phyloP scores from a whole-genome alignment of 2,797 vertebrate species.

The Echeneis naucrates region DNA sequence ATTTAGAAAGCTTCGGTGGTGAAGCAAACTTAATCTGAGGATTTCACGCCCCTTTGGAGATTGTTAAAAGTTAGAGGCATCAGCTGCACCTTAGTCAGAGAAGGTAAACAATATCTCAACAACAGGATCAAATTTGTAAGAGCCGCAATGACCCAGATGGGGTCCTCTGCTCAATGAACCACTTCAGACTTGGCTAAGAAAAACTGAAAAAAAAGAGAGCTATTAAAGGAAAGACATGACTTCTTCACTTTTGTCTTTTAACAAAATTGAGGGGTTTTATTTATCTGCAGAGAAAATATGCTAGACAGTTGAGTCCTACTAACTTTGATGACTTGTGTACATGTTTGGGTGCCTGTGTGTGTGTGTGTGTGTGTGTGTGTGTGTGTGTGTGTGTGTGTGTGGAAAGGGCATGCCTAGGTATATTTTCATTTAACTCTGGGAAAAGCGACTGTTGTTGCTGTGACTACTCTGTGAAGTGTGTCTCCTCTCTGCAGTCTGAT shows the following conservation, averaged over 20 bases:
- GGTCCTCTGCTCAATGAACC: conserved; percentile 54
- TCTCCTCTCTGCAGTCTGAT: conserved; percentile 46
- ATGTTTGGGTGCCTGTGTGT: conserved; percentile 37
- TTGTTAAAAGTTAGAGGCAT: conserved; percentile 68
- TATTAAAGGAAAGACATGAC: conserved; percentile 36
- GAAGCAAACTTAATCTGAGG: conserved; percentile 71
- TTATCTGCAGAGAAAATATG: conserved; percentile 48
- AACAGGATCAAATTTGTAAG: conserved; percentile 52
- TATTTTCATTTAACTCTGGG: conserved; percentile 54
- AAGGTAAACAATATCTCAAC: conserved; percentile 65
- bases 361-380: conserved; percentile 38
- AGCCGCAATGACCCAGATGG: conserved; percentile 69
- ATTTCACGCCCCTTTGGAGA: conserved; percentile 69
- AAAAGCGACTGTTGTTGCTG: conserved; percentile 44
- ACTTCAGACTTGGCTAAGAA: conserved; percentile 52
- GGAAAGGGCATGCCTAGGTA: conserved; percentile 24
- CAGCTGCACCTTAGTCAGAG: conserved; percentile 72
- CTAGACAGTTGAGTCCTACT: conserved; percentile 44
- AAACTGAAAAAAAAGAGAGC: conserved; percentile 33
- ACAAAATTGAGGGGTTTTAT: conserved; percentile 42
- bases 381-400: conserved; percentile 46
- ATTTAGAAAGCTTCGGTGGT: conserved; percentile 55
- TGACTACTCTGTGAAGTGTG: conserved; percentile 52
- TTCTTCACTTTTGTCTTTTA: conserved; percentile 34
- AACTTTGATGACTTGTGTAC: conserved; percentile 49